Evolutionary conservation across 2,113 vertebrate genomes (phyloP).

Genomic region (Eclectus roratus): DNA sequence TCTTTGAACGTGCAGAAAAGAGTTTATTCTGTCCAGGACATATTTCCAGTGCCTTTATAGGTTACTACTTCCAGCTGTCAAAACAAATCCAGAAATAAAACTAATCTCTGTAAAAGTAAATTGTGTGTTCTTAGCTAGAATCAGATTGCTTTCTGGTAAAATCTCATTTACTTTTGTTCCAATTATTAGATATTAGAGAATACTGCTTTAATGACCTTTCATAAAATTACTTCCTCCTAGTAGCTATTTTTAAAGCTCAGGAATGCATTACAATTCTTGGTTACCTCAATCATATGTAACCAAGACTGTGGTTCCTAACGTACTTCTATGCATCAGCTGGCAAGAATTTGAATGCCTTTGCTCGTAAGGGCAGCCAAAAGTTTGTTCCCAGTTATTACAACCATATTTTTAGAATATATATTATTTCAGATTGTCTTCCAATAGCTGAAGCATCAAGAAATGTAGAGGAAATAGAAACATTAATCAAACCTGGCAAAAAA

Average conservation of each 20-base stretch:
- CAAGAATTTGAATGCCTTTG: neutral
- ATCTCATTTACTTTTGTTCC: neutral
- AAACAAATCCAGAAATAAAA: conserved; percentile 6
- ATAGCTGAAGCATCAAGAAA: neutral
- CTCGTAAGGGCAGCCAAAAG: neutral
- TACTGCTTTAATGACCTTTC: neutral
- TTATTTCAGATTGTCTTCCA: conserved; percentile 4
- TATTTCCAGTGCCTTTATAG: neutral
- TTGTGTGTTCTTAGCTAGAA: neutral
- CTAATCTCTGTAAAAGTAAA: neutral
- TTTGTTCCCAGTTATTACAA: neutral
- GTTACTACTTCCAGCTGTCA: conserved; percentile 17
- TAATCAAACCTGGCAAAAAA: neutral
- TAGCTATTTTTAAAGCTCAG: neutral
- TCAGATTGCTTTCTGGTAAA: neutral
- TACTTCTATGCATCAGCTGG: neutral
- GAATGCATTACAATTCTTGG: conserved; percentile 1
- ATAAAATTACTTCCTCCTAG: neutral
- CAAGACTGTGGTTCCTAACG: neutral
- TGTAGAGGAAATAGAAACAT: neutral
- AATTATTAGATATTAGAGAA: neutral
- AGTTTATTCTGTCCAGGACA: neutral
- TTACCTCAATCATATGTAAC: neutral
- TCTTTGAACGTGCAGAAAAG: neutral
- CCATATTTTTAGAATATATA: neutral